These are phyloP conservation scores for Drosophila prolongata DNA, from an alignment of 2,888 invertebrate genomes.

Conservation along the genomic window DNA sequence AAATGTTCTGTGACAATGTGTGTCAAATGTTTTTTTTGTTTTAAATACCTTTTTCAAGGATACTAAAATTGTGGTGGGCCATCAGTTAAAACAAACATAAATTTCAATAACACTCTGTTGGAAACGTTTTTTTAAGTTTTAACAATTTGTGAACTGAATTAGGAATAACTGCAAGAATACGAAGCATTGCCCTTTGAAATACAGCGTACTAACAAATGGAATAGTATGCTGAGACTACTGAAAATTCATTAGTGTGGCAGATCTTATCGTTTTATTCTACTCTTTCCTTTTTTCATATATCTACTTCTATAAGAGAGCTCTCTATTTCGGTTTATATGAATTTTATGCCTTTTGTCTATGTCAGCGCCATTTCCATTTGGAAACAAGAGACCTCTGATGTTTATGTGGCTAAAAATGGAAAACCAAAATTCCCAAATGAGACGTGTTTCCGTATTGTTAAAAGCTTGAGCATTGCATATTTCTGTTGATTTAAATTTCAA, in stretches of 20 bases:
- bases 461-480: neutral
- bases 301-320: constrained; percentile 4
- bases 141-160: too few species aligned
- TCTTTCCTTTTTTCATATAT: neutral
- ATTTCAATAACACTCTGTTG: too few species aligned
- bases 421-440: neutral
- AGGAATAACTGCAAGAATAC: too few species aligned
- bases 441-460: neutral
- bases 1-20: neutral
- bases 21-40: neutral
- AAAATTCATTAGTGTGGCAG: neutral
- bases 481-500: neutral
- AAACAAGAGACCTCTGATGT: neutral
- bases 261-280: constrained; percentile 8
- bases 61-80: neutral
- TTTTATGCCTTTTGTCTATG: constrained; percentile 52
- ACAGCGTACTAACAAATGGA: neutral
- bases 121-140: too few species aligned
- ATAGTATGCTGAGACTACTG: neutral
- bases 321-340: constrained; percentile 47
- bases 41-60: neutral
- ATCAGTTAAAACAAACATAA: too few species aligned
- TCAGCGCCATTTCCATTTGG: constrained; percentile 4
- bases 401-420: neutral
- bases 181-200: neutral